These are phyloP conservation scores for Macrostomum lignano DNA, from an alignment of 1,140 invertebrate genomes.

Conservation along the genomic window DNA sequence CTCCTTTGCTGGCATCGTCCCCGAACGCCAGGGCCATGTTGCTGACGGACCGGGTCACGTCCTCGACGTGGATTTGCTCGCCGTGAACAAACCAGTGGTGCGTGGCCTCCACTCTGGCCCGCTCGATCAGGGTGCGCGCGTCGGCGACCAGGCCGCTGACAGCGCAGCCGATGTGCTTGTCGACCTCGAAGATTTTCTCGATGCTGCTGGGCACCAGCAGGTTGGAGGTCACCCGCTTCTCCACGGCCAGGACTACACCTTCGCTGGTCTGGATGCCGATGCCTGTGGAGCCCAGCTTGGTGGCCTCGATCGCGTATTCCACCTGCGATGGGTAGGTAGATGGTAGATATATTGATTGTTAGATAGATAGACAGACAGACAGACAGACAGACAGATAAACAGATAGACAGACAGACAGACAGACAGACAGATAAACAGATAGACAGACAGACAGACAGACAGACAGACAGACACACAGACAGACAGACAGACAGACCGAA, in stretches of 20 bases:
- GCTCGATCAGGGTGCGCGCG: constrained; percentile 68
- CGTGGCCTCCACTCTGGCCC: constrained; percentile 70
- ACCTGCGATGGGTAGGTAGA: constrained; percentile 99
- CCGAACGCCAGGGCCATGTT: constrained; percentile 94
- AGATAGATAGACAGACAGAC: no score
- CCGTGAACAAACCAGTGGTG: constrained; percentile 95
- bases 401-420: no score
- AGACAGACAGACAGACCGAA: no score
- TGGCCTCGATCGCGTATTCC: constrained; percentile 98
- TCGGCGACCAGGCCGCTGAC: constrained; percentile 93
- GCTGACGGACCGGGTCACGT: constrained; percentile 81
- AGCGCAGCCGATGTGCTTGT: constrained; percentile 84
- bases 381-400: no score
- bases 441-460: no score
- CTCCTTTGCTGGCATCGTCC: constrained; percentile 69
- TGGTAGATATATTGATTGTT: no score
- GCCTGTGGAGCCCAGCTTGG: constrained; percentile 88
- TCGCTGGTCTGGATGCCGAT: constrained; percentile 84
- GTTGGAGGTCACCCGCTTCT: constrained; percentile 80
- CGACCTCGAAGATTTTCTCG: constrained; percentile 76
- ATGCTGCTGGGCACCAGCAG: constrained; percentile 81
- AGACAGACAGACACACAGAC: no score
- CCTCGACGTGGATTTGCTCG: constrained; percentile 79
- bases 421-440: no score
- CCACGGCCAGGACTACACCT: constrained; percentile 75